Evolutionary conservation across 2,888 invertebrate genomes (phyloP).

Genomic region (Macrophya alboannulata): DNA sequence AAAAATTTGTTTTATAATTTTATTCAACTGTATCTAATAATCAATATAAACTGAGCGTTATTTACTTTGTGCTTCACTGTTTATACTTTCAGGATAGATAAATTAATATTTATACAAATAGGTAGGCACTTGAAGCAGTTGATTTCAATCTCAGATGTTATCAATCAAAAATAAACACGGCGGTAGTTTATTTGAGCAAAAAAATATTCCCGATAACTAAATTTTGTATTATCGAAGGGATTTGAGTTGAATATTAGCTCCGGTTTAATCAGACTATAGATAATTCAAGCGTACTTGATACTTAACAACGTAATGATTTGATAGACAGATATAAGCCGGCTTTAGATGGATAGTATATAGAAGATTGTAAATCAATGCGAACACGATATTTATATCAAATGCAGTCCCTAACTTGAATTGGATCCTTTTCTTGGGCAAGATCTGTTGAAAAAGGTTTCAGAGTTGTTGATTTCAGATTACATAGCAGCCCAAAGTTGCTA

Average conservation of each 20-base stretch:
- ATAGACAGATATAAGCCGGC: not conserved
- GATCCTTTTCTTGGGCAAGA: not conserved
- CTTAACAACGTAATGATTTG: not conserved
- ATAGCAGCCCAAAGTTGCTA: not conserved
- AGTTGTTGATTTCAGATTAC: not conserved
- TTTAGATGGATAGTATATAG: not conserved
- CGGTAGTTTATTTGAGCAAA: not conserved
- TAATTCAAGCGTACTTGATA: conserved; percentile 15
- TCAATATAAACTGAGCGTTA: not conserved
- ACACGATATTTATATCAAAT: not conserved
- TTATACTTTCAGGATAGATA: not conserved
- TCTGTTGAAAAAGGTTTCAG: not conserved
- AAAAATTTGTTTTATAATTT: not conserved
- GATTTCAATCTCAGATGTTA: not conserved
- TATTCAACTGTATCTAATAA: not conserved
- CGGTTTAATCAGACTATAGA: conserved; percentile 18
- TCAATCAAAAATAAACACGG: not conserved
- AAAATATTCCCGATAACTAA: not conserved
- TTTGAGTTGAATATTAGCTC: not conserved
- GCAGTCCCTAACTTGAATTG: not conserved
- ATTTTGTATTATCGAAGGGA: not conserved
- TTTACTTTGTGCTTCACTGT: not conserved
- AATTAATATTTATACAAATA: not conserved
- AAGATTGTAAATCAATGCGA: not conserved
- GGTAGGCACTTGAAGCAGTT: not conserved